Evolutionary conservation across 2,888 invertebrate genomes (phyloP), one percentile per base, ranked within the genome.

Genomic region (Neria commutata): DNA sequence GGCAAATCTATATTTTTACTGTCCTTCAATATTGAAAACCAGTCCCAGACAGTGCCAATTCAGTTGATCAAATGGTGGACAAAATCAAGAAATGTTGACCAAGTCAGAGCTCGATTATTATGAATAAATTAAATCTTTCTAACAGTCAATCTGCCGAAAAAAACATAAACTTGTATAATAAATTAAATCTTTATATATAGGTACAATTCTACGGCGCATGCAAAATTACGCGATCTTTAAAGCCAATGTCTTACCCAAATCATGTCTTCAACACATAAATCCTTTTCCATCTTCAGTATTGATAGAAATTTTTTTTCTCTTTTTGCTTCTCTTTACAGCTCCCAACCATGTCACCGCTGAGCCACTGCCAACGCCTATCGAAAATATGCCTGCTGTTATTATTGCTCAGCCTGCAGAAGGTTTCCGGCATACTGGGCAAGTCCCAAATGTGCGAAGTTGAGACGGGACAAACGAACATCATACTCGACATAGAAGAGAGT

Each of bases 401-500:
- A 56, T 63, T 76, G 17, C 61, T 70, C 48, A 63, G 68, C 49
- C 71, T 67, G 51, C 69, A 69, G 52, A 66, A 69, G 49, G 69
- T 70, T 50, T 67, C 72, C 33, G 74, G 79, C 25, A 67, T 76
- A 56, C 68, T 77, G 67, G 82, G 80, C 49, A 81, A 81, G 67
- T 78, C 79, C 33, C 81, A 81, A 63, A 73, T 81, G 81, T 95
- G 94, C 83, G 93, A 94, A 81, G 91, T 93, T 73, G 92, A 93
- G 84, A 91, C 89, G 58, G 92, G 92, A 34, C 91, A 92, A 75
- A 91, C 92, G 33, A 94, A 92, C 78, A 93, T 94, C 66, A 94
- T 95, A 73, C 85, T 95, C 69, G 94, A 94, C 78, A 93, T 94
- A 67, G 92, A 93, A 81, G 95, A 95, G 81, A 94, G 94, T 80